These are phyloP conservation scores for Rhynchonycteris naso DNA, from an alignment of 2,797 vertebrate genomes.

Conservation along the genomic window DNA sequence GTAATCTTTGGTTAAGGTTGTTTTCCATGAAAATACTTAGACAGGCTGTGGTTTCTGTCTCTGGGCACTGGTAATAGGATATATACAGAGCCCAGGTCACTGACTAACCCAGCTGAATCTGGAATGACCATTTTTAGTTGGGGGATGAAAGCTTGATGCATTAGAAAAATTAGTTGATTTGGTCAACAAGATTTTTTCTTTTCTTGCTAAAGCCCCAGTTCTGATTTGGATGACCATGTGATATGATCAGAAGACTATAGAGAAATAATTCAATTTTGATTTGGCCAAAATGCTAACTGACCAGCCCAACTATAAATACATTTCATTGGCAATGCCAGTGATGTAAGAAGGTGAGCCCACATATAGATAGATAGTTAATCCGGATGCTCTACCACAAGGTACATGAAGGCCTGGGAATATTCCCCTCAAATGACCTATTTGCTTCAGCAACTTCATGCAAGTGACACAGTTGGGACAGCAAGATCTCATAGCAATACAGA, in stretches of 20 bases:
- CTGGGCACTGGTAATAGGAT: conserved; percentile 62
- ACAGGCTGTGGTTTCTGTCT: conserved; percentile 68
- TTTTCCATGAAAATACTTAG: conserved; percentile 65
- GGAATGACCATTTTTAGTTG: conserved; percentile 48
- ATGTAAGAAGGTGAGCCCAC: background rate
- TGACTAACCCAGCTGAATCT: conserved; percentile 56
- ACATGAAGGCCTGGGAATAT: background rate
- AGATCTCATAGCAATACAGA: background rate
- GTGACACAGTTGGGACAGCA: background rate
- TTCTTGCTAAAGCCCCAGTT: conserved; percentile 25
- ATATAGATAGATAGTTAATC: background rate
- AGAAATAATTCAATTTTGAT: conserved; percentile 1
- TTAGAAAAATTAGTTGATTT: conserved; percentile 59
- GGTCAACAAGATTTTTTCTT: conserved; percentile 43
- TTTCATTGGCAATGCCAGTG: background rate
- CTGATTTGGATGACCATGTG: conserved; percentile 19
- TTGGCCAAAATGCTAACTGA: background rate
- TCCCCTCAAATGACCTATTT: background rate
- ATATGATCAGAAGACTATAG: background rate
- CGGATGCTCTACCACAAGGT: background rate
- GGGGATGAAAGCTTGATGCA: conserved; percentile 53
- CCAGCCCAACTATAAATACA: background rate
- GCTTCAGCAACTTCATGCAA: background rate
- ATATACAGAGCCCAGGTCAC: conserved; percentile 40
- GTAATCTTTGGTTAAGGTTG: conserved; percentile 73